These are phyloP conservation scores for Notocelia uddmanniana DNA, from an alignment of 2,888 invertebrate genomes.

Conservation along the genomic window DNA sequence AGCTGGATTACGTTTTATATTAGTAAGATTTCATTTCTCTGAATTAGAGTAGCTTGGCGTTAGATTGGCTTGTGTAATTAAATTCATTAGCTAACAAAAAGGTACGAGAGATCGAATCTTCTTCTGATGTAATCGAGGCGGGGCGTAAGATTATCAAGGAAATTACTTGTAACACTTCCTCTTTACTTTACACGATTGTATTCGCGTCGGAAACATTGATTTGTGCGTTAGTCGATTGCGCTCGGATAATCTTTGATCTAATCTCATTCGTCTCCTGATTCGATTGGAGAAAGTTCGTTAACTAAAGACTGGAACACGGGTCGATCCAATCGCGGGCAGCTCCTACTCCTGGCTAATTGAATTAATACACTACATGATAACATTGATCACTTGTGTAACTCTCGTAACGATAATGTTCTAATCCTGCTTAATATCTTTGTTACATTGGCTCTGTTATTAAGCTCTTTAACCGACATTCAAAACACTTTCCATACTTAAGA, in stretches of 20 bases:
- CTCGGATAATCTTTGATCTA: conserved; percentile 71
- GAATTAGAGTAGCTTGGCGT: too few relatives aligned
- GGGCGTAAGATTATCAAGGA: conserved; percentile 41
- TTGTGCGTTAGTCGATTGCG: conserved; percentile 71
- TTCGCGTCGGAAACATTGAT: conserved; percentile 71
- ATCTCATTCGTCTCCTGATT: conserved; percentile 67
- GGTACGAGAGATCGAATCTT: conserved; percentile 37
- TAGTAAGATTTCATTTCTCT: background rate
- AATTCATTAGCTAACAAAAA: conserved; percentile 23
- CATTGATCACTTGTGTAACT: conserved; percentile 27
- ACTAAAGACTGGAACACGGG: conserved; percentile 47
- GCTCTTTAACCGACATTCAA: background rate
- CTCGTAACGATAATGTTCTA: conserved; percentile 6
- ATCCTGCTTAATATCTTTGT: background rate
- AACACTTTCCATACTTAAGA: background rate
- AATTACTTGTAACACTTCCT: conserved; percentile 45
- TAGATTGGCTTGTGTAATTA: conserved; percentile 12
- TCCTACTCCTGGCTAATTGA: conserved; percentile 29
- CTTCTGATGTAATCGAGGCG: conserved; percentile 41
- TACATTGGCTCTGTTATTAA: background rate
- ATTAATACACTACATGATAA: conserved; percentile 27
- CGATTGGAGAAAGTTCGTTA: conserved; percentile 72
- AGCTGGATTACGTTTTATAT: background rate
- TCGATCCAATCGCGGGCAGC: conserved; percentile 25
- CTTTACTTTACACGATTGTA: conserved; percentile 63